A percentile compares a stretch with the other conserved stretches of the same genome.
These are phyloP conservation scores for Esox masquinongy DNA, from an alignment of 2,797 vertebrate genomes.

Conservation along the genomic window DNA sequence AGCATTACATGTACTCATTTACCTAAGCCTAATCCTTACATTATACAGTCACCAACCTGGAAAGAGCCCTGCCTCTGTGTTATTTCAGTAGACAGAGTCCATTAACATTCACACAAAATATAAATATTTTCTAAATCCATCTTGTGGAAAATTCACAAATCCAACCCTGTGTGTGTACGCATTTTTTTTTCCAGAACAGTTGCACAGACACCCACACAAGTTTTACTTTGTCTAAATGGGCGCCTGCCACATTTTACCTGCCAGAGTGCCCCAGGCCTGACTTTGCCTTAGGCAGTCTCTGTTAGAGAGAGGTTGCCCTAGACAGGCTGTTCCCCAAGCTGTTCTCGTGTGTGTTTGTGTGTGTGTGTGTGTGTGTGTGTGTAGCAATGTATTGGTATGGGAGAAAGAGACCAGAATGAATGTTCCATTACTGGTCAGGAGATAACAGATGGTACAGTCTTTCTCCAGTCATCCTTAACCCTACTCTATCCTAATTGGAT, in stretches of 20 bases:
- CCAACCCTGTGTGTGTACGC: not conserved
- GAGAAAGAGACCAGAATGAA: not conserved
- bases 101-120: not conserved
- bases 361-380: not conserved
- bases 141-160: not conserved
- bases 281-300: conserved; percentile 41
- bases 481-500: conserved; percentile 6
- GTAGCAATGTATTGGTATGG: not conserved
- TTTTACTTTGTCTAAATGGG: not conserved
- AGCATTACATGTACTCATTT: conserved; percentile 40
- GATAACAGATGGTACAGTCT: not conserved
- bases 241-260: not conserved
- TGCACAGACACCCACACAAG: not conserved
- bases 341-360: not conserved
- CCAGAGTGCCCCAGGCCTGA: not conserved
- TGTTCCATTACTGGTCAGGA: not conserved
- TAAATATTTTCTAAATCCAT: not conserved
- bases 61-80: not conserved
- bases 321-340: conserved; percentile 29
- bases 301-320: conserved; percentile 23
- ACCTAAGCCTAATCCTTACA: conserved; percentile 50
- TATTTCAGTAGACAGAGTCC: not conserved
- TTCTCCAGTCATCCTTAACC: conserved; percentile 19
- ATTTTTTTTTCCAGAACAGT: not conserved
- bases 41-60: conserved; percentile 24